These are phyloP conservation scores for Telenomus remus DNA, from an alignment of 1,140 invertebrate species.

Conservation along the genomic window DNA sequence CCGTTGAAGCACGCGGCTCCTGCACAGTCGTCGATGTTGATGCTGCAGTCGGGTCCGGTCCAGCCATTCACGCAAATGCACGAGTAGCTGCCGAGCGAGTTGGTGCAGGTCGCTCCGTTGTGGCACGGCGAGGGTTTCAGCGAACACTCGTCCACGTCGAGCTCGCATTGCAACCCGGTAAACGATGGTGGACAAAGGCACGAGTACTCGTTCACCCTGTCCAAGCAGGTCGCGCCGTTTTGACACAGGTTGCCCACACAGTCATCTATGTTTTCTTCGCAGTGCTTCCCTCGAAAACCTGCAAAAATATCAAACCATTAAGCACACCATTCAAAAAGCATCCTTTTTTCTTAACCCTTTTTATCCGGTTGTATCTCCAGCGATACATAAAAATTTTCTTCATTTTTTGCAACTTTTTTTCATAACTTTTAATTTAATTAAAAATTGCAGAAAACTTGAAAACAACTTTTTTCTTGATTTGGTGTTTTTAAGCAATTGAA, in stretches of 20 bases:
- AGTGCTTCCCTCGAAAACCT: slow-evolving; percentile 91
- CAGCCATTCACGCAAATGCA: slow-evolving; percentile 98
- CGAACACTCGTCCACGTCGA: slow-evolving; percentile 88
- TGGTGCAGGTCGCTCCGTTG: slow-evolving; percentile 96
- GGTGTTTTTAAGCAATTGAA: too few species aligned
- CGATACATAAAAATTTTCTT: too few species aligned
- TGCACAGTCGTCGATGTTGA: slow-evolving; percentile 95
- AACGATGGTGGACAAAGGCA: slow-evolving; percentile 92
- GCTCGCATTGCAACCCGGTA: slow-evolving; percentile 88
- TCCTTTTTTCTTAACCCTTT: background rate
- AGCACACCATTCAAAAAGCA: background rate
- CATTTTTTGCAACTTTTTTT: too few species aligned
- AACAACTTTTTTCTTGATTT: too few species aligned
- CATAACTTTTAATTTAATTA: too few species aligned
- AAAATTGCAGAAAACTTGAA: too few species aligned
- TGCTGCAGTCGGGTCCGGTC: slow-evolving; percentile 92
- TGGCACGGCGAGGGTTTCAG: slow-evolving; percentile 89
- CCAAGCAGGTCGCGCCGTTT: slow-evolving; percentile 92
- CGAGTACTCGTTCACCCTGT: slow-evolving; percentile 90
- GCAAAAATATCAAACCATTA: slow-evolving; percentile 49
- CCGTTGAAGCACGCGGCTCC: slow-evolving; percentile 96
- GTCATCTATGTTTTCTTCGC: slow-evolving; percentile 93
- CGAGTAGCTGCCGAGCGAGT: slow-evolving; percentile 90
- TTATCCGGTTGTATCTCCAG: too few species aligned
- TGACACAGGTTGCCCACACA: slow-evolving; percentile 92